Evolutionary conservation across 1,140 invertebrate species (phyloP).

Genomic region (Oscheius sp.): DNA sequence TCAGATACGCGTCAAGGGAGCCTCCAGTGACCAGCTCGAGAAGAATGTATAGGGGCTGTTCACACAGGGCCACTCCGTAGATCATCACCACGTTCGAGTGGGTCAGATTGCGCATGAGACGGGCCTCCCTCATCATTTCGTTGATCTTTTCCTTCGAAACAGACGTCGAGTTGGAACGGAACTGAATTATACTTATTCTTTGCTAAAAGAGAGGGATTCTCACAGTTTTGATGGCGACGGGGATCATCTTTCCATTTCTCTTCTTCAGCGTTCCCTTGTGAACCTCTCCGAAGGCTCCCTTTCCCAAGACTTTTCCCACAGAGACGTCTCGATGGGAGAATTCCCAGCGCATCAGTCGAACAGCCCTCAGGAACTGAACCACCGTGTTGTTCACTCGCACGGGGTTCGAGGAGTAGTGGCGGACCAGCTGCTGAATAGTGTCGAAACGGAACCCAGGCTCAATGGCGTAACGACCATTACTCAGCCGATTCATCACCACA

Average conservation of each 20-base stretch:
- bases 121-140: conserved; percentile 39
- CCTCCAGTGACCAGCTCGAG: conserved; percentile 5
- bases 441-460: not conserved
- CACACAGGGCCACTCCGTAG: conserved; percentile 30
- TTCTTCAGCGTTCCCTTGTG: conserved; percentile 19
- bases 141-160: conserved; percentile 34
- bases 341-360: conserved; percentile 25
- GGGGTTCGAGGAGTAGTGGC: not conserved
- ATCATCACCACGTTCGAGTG: conserved; percentile 31
- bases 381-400: not conserved
- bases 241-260: not conserved
- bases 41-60: conserved; percentile 26
- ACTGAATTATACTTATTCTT: not conserved
- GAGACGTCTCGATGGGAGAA: conserved; percentile 33
- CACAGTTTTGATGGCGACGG: conserved; percentile 34
- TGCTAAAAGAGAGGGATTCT: not conserved
- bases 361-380: not conserved
- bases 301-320: conserved; percentile 21
- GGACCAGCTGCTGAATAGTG: conserved; percentile 9
- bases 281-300: conserved; percentile 43
- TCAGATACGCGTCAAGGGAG: conserved; percentile 3
- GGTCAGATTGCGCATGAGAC: conserved; percentile 25
- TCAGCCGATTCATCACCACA: not conserved
- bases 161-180: not conserved
- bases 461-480: not conserved